Evolutionary conservation across 2,797 vertebrate species (phyloP).

Genomic region (Centroberyx gerrardi): DNA sequence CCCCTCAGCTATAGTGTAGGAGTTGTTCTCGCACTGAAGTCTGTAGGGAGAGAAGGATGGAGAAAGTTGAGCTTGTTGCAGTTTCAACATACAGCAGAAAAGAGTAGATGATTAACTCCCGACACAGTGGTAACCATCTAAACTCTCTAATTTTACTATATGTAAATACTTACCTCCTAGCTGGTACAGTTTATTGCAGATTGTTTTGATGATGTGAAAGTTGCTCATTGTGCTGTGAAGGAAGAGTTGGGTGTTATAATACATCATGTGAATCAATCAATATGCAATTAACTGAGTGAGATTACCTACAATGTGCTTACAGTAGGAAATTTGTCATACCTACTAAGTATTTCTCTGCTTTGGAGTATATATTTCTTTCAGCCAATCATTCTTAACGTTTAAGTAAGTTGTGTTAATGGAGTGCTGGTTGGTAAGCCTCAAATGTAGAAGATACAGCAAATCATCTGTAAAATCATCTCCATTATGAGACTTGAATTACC

Average conservation of each 20-base stretch:
- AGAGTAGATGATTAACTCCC: slow-evolving; percentile 23
- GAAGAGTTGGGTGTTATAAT: background rate
- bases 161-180: slow-evolving; percentile 18
- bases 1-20: background rate
- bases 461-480: no score
- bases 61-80: background rate
- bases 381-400: no score
- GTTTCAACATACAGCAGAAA: background rate
- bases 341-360: no score
- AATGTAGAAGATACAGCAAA: no score
- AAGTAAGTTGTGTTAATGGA: no score
- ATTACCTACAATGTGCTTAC: background rate
- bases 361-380: no score
- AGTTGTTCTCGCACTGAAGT: slow-evolving; percentile 4
- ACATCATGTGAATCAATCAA: background rate
- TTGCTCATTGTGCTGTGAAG: background rate
- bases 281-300: no score
- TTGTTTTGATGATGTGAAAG: slow-evolving; percentile 14
- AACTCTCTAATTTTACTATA: background rate
- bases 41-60: background rate
- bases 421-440: no score
- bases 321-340: no score
- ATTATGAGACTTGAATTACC: no score
- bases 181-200: slow-evolving; percentile 12
- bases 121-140: background rate